Evolutionary conservation across 2,113 vertebrate species (phyloP).

Genomic region (Chlorocebus sabaeus): DNA sequence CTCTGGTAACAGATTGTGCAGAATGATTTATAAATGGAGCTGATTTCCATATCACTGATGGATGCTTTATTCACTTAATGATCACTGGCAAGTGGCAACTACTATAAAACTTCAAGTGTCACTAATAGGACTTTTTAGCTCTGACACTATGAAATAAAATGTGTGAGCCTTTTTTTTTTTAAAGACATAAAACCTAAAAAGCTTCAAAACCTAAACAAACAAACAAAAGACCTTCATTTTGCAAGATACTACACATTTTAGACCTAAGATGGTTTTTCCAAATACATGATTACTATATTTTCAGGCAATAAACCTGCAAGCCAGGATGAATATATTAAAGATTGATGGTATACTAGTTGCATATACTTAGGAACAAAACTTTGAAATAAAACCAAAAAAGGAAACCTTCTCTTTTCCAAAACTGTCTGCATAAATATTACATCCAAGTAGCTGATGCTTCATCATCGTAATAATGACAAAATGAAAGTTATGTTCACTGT

Average conservation of each 20-base stretch:
- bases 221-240: background rate
- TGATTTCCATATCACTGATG: slow-evolving; percentile 59
- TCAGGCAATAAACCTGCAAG: background rate
- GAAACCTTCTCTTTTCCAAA: background rate
- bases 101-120: slow-evolving; percentile 57
- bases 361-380: background rate
- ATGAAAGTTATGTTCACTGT: background rate
- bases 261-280: background rate
- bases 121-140: slow-evolving; percentile 47
- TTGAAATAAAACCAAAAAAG: background rate
- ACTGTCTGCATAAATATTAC: background rate
- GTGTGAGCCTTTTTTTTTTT: background rate
- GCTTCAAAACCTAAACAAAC: background rate
- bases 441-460: background rate
- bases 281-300: background rate
- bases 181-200: background rate
- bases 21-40: slow-evolving; percentile 61
- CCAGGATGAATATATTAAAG: background rate
- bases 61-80: slow-evolving; percentile 62
- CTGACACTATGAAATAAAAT: slow-evolving; percentile 41
- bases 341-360: background rate
- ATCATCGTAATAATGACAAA: background rate
- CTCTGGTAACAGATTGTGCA: slow-evolving; percentile 63
- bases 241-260: background rate
- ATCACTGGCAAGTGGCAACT: slow-evolving; percentile 60